Evolutionary conservation across 2,113 vertebrate species (phyloP).

Genomic region (Sigmodon hispidus): DNA sequence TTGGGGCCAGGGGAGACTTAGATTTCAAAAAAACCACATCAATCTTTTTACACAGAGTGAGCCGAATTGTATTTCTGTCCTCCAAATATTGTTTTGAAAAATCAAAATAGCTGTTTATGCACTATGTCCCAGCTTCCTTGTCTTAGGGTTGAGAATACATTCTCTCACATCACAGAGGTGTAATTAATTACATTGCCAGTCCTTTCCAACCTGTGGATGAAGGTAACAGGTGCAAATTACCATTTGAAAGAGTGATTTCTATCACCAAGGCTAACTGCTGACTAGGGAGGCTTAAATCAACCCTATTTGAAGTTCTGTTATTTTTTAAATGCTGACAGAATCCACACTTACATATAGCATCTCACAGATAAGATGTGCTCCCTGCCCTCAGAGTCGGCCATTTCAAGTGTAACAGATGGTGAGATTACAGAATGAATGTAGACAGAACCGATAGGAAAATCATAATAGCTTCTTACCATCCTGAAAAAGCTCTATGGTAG

Average conservation of each 20-base stretch:
- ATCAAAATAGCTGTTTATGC: slow-evolving; percentile 57
- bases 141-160: slow-evolving; percentile 6
- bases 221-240: slow-evolving; percentile 81
- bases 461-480: background rate
- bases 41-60: slow-evolving; percentile 42
- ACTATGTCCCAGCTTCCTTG: background rate
- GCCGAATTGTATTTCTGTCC: slow-evolving; percentile 61
- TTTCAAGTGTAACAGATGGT: slow-evolving; percentile 61
- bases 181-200: slow-evolving; percentile 73
- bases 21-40: slow-evolving; percentile 55
- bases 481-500: background rate
- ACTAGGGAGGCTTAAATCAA: slow-evolving; percentile 74
- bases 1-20: background rate
- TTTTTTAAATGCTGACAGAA: slow-evolving; percentile 79
- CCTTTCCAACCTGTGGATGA: slow-evolving; percentile 75
- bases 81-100: slow-evolving; percentile 47
- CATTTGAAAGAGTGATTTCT: slow-evolving; percentile 79
- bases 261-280: slow-evolving; percentile 74
- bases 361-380: slow-evolving; percentile 63
- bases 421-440: slow-evolving; percentile 54
- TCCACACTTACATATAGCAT: slow-evolving; percentile 41
- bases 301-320: slow-evolving; percentile 75
- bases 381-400: slow-evolving; percentile 63
- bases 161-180: slow-evolving; percentile 25
- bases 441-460: slow-evolving; percentile 35